Percentiles rank a stretch among this genome's conserved stretches.
Conservation (phyloP, 1,140 invertebrate genomes). For the Anastrepha obliqua region DNA sequence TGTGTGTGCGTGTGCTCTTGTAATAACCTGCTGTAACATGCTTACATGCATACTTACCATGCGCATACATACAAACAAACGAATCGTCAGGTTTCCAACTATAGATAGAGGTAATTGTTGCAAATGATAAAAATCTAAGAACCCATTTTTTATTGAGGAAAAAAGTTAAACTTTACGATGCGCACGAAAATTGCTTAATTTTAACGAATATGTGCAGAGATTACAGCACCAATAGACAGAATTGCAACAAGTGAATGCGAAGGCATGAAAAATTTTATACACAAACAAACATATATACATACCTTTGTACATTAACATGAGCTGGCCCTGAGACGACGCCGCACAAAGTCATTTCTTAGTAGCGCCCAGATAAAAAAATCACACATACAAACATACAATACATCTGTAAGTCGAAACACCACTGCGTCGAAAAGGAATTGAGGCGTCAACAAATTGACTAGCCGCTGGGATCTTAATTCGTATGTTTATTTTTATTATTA, state of each 20-base stretch:
- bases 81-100: not conserved
- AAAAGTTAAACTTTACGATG: not conserved
- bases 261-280: too few relatives aligned
- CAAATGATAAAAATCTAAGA: slow-evolving; percentile 27
- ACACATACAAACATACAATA: not conserved
- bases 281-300: not conserved
- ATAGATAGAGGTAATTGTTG: not conserved
- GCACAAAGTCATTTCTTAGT: not conserved
- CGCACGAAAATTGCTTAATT: slow-evolving; percentile 23
- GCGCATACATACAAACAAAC: too few relatives aligned
- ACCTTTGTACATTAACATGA: not conserved
- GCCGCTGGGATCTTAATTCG: not conserved
- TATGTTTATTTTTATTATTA: not conserved
- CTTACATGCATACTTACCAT: too few relatives aligned
- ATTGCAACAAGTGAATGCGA: not conserved
- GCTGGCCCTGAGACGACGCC: not conserved
- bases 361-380: not conserved
- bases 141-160: not conserved
- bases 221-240: not conserved
- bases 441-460: not conserved
- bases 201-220: not conserved
- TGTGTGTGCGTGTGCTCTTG: not conserved
- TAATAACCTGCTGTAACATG: too few relatives aligned
- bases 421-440: not conserved
- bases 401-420: not conserved